Conservation (phyloP, 2,797 vertebrate genomes). For the Spinibarbus caldwelli region DNA sequence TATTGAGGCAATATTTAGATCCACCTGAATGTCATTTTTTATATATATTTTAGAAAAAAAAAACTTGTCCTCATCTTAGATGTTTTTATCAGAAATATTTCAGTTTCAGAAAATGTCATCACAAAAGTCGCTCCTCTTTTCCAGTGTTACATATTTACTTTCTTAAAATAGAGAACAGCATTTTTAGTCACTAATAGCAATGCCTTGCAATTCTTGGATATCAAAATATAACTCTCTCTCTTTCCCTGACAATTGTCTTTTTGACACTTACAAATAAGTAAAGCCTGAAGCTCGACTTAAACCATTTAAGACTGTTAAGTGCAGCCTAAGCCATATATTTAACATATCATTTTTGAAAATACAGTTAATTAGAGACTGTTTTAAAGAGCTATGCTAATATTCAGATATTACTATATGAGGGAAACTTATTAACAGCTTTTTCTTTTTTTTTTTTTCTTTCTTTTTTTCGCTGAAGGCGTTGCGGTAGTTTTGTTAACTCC, state of each 20-base stretch:
- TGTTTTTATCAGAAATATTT: not conserved
- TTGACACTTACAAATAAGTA: not conserved
- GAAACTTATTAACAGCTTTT: not conserved
- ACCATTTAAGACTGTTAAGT: not conserved
- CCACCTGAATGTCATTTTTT: too few species aligned
- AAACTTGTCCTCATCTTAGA: not conserved
- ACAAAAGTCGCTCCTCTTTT: not conserved
- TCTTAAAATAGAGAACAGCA: not conserved
- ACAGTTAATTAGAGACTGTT: not conserved
- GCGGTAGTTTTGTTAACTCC: not conserved
- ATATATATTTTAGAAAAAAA: not conserved
- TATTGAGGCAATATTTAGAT: not conserved
- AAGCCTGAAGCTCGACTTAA: constrained; percentile 1
- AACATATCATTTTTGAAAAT: not conserved
- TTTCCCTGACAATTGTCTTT: not conserved
- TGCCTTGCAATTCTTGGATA: not conserved
- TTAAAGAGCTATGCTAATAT: constrained; percentile 14
- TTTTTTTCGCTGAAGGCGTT: not conserved
- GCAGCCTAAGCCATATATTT: constrained; percentile 5
- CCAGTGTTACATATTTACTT: not conserved
- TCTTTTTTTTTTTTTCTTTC: not conserved
- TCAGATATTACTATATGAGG: not conserved
- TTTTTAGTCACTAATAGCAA: not conserved
- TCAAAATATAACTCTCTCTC: not conserved
- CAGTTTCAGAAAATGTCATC: not conserved